Percentiles rank a stretch among this genome's conserved stretches.
Evolutionary conservation across 92 coral and sea anemone species (phyloP).

Genomic region (Parazoanthus darwini): DNA sequence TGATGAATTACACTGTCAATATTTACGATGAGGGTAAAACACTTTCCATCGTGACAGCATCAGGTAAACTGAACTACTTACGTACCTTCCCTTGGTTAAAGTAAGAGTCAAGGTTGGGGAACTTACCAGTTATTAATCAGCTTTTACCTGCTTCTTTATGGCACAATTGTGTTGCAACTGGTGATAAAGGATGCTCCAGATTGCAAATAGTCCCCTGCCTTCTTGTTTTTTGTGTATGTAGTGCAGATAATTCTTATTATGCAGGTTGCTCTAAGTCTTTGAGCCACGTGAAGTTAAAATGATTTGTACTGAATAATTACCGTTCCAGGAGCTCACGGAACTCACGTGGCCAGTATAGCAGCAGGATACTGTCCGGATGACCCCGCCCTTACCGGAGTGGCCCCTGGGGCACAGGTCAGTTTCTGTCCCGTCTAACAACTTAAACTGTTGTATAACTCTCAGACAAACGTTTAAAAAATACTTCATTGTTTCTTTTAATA

Average conservation of each 20-base stretch:
- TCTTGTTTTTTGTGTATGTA: not conserved
- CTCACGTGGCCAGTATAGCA: slow-evolving; percentile 98
- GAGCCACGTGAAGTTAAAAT: too few relatives aligned
- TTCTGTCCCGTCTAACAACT: not conserved
- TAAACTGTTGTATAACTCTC: not conserved
- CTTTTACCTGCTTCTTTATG: not conserved
- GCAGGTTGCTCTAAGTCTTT: too few relatives aligned
- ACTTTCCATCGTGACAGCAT: slow-evolving; percentile 83
- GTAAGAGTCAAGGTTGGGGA: too few relatives aligned
- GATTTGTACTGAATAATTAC: too few relatives aligned
- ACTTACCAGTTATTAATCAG: not conserved
- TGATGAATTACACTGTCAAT: slow-evolving; percentile 87
- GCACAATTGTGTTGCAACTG: not conserved
- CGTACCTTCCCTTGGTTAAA: too few relatives aligned
- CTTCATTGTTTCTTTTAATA: too few relatives aligned
- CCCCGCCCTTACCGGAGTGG: slow-evolving; percentile 94
- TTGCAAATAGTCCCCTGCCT: not conserved
- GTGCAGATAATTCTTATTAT: too few relatives aligned
- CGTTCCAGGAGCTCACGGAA: slow-evolving; percentile 88
- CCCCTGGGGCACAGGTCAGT: slow-evolving; percentile 99
- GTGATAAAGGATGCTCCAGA: not conserved
- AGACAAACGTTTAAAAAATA: too few relatives aligned
- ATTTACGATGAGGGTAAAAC: slow-evolving; percentile 88
- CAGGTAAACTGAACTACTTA: slow-evolving; percentile 58
- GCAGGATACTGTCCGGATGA: slow-evolving; percentile 94